These are phyloP conservation scores for Esox masquinongy DNA, from an alignment of 2,797 vertebrate genomes.

Conservation along the genomic window DNA sequence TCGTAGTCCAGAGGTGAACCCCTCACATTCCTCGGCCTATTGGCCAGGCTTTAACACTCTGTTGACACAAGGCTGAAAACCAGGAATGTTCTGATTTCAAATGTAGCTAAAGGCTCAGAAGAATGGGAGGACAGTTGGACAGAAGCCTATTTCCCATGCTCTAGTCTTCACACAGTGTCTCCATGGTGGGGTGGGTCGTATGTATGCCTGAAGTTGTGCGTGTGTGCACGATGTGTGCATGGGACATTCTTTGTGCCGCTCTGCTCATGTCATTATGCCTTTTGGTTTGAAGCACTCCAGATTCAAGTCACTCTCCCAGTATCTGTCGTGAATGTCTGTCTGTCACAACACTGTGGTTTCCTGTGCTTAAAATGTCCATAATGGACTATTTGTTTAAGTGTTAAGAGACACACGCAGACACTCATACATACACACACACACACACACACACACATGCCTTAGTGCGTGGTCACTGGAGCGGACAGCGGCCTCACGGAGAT, in stretches of 20 bases:
- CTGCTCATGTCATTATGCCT: not conserved
- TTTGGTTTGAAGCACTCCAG: not conserved
- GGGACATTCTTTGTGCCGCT: slow-evolving; percentile 7
- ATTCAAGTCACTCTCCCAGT: not conserved
- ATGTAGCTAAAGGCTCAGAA: slow-evolving; percentile 27
- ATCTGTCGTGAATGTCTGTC: not conserved
- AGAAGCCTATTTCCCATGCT: slow-evolving; percentile 46
- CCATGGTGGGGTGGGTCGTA: too few species aligned
- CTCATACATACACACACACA: not conserved
- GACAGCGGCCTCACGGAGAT: not conserved
- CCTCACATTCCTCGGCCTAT: slow-evolving; percentile 42
- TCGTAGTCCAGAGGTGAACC: slow-evolving; percentile 24
- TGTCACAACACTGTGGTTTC: not conserved
- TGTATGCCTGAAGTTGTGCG: not conserved
- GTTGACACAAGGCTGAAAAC: slow-evolving; percentile 55
- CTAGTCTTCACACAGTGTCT: not conserved
- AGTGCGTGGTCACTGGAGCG: slow-evolving; percentile 4
- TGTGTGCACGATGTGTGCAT: too few species aligned
- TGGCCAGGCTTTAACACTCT: slow-evolving; percentile 37
- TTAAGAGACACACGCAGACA: not conserved
- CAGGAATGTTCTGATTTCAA: slow-evolving; percentile 53
- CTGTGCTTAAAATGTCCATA: not conserved
- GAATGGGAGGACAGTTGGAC: slow-evolving; percentile 27
- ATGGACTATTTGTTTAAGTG: too few species aligned
- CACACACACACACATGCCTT: not conserved